A percentile compares a stretch with the other conserved stretches of the same genome.
Evolutionary conservation across 1,140 invertebrate genomes (phyloP).

Genomic region (Drosophila malerkotliana): DNA sequence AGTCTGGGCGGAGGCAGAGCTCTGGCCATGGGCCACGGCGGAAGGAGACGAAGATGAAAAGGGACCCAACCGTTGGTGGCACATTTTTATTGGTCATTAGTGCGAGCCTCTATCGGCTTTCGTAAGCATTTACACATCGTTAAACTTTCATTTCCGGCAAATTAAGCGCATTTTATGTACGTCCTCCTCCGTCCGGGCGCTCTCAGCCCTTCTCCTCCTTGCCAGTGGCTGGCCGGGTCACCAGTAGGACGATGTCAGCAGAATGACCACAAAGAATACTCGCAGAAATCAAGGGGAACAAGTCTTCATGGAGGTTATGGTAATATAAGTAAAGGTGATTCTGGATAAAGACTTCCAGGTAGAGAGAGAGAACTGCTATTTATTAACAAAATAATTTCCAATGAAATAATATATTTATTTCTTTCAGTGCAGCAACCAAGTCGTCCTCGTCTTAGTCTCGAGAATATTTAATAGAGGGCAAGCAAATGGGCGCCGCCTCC

Average conservation of each 20-base stretch:
- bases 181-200: constrained; percentile 41
- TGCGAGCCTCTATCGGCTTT: constrained; percentile 79
- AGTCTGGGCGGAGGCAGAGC: not conserved
- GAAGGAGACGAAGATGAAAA: constrained; percentile 3
- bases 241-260: constrained; percentile 66
- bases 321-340: too few relatives aligned
- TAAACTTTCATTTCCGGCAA: constrained; percentile 83
- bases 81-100: constrained; percentile 83
- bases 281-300: not conserved
- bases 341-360: too few relatives aligned
- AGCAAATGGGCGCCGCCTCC: constrained; percentile 55
- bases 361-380: too few relatives aligned
- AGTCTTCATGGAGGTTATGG: not conserved
- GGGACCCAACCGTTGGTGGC: constrained; percentile 45
- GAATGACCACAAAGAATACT: constrained; percentile 63
- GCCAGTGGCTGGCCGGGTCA: constrained; percentile 21
- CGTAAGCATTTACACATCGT: constrained; percentile 83
- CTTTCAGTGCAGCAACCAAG: not conserved
- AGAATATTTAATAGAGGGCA: constrained; percentile 69
- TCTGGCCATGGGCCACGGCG: not conserved
- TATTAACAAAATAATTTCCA: not conserved
- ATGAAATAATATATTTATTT: not conserved
- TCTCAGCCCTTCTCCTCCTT: not conserved
- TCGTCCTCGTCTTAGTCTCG: constrained; percentile 26
- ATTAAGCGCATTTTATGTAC: constrained; percentile 81